phyloP scores from a whole-genome alignment of 2,113 vertebrate species.

The Platichthys stellatus region DNA sequence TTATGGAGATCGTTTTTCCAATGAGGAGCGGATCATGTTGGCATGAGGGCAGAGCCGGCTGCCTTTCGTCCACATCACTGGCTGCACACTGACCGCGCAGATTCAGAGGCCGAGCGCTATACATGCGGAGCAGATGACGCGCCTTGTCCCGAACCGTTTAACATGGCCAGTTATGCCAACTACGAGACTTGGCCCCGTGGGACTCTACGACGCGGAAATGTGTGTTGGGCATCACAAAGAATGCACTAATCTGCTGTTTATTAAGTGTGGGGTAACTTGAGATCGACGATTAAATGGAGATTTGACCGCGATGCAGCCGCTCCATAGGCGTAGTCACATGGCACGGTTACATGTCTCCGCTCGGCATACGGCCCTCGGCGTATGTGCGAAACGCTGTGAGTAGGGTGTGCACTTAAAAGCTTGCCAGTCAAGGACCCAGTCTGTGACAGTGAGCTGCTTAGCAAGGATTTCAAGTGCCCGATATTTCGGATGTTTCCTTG shows the following conservation, averaged over 20 bases:
- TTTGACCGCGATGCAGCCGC: conserved; percentile 84
- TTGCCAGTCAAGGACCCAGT: conserved; percentile 71
- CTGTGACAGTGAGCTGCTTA: conserved; percentile 67
- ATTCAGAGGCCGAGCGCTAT: conserved; percentile 43
- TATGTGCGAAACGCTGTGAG: conserved; percentile 81
- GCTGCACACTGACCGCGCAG: conserved; percentile 54
- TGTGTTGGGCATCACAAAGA: conserved; percentile 90
- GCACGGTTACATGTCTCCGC: conserved; percentile 67
- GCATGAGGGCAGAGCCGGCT: conserved; percentile 56
- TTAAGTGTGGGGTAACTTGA: conserved; percentile 93
- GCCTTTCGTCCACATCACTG: conserved; percentile 56
- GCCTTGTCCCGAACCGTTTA: conserved; percentile 83
- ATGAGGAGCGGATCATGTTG: conserved; percentile 66
- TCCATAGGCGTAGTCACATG: conserved; percentile 80
- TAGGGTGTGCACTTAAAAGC: conserved; percentile 72
- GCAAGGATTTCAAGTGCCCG: conserved; percentile 64
- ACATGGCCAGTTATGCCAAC: conserved; percentile 85
- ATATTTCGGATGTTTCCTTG: conserved; percentile 57
- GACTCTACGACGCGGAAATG: conserved; percentile 89
- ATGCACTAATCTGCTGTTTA: conserved; percentile 94
- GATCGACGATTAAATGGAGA: conserved; percentile 96
- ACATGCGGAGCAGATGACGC: conserved; percentile 86
- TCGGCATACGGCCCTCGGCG: conserved; percentile 79
- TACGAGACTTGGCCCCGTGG: conserved; percentile 75
- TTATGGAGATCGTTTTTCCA: conserved; percentile 75